Conservation (phyloP, 1,140 invertebrate genomes). For the Cyrtorhinus lividipennis region DNA sequence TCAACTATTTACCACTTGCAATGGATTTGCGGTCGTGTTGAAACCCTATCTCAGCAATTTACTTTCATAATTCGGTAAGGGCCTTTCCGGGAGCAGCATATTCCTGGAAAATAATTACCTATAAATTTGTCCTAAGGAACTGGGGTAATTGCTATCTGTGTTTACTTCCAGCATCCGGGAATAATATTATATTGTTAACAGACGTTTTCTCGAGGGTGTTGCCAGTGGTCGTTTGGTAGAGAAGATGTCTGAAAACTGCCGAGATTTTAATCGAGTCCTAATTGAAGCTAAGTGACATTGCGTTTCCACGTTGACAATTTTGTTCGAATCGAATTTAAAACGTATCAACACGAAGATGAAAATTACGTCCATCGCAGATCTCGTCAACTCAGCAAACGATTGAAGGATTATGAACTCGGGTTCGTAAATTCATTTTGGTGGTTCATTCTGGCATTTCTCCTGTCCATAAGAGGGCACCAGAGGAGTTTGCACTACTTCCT, state of each 20-base stretch:
- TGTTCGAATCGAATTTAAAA: not conserved
- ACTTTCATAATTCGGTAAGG: conserved; percentile 15
- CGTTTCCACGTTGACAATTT: conserved; percentile 6
- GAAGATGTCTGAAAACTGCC: not conserved
- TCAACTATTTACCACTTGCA: conserved; percentile 11
- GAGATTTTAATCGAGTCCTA: conserved; percentile 10
- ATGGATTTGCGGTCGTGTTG: conserved; percentile 16
- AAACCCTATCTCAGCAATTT: conserved; percentile 16
- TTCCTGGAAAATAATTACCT: conserved; percentile 15
- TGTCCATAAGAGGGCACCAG: no score
- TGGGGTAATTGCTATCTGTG: conserved; percentile 13
- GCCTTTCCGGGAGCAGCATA: not conserved
- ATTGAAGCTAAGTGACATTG: conserved; percentile 14
- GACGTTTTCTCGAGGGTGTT: not conserved
- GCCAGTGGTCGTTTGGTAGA: not conserved
- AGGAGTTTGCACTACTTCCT: no score
- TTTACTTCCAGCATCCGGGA: conserved; percentile 5
- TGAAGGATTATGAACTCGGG: no score
- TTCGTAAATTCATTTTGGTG: no score
- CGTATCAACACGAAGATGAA: not conserved
- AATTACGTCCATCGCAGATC: no score
- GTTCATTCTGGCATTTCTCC: no score
- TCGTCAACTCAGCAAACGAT: no score
- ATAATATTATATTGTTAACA: conserved; percentile 14
- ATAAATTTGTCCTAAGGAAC: conserved; percentile 8